These are phyloP conservation scores for Recurvirostra avosetta DNA, from an alignment of 2,113 vertebrate genomes.

Conservation along the genomic window DNA sequence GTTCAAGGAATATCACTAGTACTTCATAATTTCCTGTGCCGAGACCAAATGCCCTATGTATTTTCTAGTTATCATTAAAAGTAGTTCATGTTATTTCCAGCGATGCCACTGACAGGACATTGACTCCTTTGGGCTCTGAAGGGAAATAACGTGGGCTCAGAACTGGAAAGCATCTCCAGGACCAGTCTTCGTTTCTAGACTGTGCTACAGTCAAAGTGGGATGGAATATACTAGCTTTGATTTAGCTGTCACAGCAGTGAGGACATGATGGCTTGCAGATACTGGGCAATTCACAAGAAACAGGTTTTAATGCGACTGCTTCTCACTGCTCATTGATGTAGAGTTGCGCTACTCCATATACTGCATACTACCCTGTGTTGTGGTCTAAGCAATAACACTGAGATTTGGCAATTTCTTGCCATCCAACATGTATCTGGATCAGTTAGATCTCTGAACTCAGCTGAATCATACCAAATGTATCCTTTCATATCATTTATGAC, in stretches of 20 bases:
- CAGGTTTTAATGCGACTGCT: background rate
- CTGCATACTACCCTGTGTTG: background rate
- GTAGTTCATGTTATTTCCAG: background rate
- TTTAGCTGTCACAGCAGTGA: background rate
- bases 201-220: background rate
- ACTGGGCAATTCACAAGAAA: background rate
- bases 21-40: background rate
- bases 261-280: background rate
- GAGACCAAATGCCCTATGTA: background rate
- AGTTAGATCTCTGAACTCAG: background rate
- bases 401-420: background rate
- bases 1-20: background rate
- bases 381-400: background rate
- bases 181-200: background rate
- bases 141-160: background rate
- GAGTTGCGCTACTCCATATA: background rate
- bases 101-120: rapidly evolving
- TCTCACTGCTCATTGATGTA: background rate
- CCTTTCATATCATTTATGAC: background rate
- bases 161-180: background rate
- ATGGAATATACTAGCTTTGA: background rate
- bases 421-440: background rate
- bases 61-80: background rate
- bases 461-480: background rate
- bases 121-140: background rate